Percentiles rank a stretch among this genome's conserved stretches.
phyloP scores from a whole-genome alignment of 2,888 invertebrate genomes.

The Rhagonycha fulva region DNA sequence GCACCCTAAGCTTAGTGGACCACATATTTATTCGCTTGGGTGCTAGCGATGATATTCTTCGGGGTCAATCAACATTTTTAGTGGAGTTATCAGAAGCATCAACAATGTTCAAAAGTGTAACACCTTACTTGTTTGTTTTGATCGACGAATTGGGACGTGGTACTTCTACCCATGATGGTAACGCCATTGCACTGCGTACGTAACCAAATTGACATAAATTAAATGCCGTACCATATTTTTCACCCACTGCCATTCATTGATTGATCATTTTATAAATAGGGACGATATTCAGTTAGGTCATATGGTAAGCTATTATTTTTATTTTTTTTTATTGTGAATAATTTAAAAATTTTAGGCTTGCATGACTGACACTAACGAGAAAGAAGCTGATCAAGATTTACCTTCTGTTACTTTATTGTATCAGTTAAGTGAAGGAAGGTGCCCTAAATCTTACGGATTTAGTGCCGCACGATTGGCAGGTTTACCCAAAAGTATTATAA shows the following conservation, averaged over 20 bases:
- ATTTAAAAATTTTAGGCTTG: conserved; percentile 71
- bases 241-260: conserved; percentile 92
- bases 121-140: conserved; percentile 85
- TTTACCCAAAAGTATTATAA: conserved; percentile 71
- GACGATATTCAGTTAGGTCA: conserved; percentile 77
- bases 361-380: conserved; percentile 86
- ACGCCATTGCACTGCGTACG: conserved; percentile 92
- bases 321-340: conserved; percentile 4
- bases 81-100: conserved; percentile 94
- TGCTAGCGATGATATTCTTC: conserved; percentile 90
- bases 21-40: conserved; percentile 97
- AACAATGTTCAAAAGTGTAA: conserved; percentile 87
- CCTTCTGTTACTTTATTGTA: conserved; percentile 97
- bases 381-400: conserved; percentile 76
- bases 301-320: conserved; percentile 71
- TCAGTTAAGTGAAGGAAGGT: conserved; percentile 86
- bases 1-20: conserved; percentile 83
- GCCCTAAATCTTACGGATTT: conserved; percentile 98
- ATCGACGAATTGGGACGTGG: conserved; percentile 94
- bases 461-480: conserved; percentile 96
- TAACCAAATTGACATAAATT: conserved; percentile 73
- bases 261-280: conserved; percentile 76
- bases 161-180: conserved; percentile 97
- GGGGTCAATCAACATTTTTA: conserved; percentile 95
- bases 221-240: conserved; percentile 87